Evolutionary conservation across 2,113 vertebrate species (phyloP).

Genomic region (Oncorhynchus mykiss): DNA sequence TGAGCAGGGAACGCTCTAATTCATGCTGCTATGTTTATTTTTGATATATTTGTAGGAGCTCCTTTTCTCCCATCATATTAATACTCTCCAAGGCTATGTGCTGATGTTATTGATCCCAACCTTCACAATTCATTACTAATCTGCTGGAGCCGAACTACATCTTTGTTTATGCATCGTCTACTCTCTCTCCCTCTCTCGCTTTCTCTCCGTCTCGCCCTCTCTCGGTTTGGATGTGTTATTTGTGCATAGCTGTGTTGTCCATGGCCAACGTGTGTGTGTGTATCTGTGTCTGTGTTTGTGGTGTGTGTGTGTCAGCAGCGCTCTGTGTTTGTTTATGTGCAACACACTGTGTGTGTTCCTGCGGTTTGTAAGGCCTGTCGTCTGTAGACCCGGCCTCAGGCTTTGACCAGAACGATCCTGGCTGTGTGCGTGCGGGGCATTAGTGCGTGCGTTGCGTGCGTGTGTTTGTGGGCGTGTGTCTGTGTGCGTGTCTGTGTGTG

Average conservation of each 20-base stretch:
- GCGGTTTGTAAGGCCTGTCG: constrained; percentile 67
- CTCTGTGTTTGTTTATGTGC: too few relatives aligned
- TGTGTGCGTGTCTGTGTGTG: constrained; percentile 45
- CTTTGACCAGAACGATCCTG: constrained; percentile 73
- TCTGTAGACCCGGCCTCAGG: constrained; percentile 58
- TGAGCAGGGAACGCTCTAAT: constrained; percentile 35
- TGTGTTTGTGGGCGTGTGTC: too few relatives aligned
- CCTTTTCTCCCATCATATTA: constrained; percentile 28
- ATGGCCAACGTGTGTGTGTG: too few relatives aligned
- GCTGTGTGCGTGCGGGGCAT: too few relatives aligned
- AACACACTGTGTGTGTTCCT: constrained; percentile 33
- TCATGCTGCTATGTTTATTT: constrained; percentile 27
- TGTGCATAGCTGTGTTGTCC: constrained; percentile 42
- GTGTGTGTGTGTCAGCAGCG: background rate
- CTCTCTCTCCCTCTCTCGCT: constrained; percentile 39
- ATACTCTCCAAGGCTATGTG: constrained; percentile 33
- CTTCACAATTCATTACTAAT: constrained; percentile 60
- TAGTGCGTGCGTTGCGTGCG: too few relatives aligned
- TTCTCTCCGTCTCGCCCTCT: constrained; percentile 15
- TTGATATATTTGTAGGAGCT: constrained; percentile 9
- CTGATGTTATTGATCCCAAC: constrained; percentile 55
- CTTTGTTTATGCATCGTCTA: constrained; percentile 55
- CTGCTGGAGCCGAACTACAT: constrained; percentile 28
- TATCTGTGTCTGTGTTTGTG: background rate
- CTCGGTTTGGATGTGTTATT: constrained; percentile 16